Evolutionary conservation across 1,140 invertebrate genomes (phyloP), one percentile per base, ranked within the genome.

Genomic region (Aphelenchoides besseyi): DNA sequence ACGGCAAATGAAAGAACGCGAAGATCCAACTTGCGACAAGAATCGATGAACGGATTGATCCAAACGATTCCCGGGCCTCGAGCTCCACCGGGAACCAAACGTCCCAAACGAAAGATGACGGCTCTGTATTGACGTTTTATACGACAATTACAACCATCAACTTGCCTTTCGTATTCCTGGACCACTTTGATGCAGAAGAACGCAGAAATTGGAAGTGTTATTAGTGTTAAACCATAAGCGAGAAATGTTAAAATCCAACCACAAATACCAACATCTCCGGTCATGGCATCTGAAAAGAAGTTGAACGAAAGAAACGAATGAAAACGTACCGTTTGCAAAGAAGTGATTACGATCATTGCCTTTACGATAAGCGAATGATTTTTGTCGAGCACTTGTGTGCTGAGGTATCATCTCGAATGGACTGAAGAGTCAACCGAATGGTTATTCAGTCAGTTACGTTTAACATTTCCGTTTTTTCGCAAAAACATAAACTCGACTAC

Each of bases 151-250:
- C 86, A 86, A n/a, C 12, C 16, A 23, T 53, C 57, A 9, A 23
- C 30, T 68, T 8, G 41, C 18, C 70, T 18, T 33, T 73, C 48
- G 26, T 74, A 74, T 28, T 73, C 62, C 33, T 53, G 63, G 5
- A 67, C 62, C 16, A 75, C 69, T 70, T 78, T 78, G 3, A 78
- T 53, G 59, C 76, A 78, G 52, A 78, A 78, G 82, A 93, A 92
- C 0, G 96, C 88, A 0, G 94, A 96, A 83, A 97, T 94, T 0
- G 94, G 94, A 88, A 97, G 90, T 1, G 94, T 97, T n/a, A 92
- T 74, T 28, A 92, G 85, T 35, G 96, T 91, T 18, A 96, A 79
- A 2, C 92, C 80, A 89, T 92, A 92, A 5, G 93, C 94, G 37
- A 97, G 84, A 18, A 88, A 87, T 30, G 92, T 92, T 30, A 97